phyloP scores from a whole-genome alignment of 2,113 vertebrate species.

The Plectropomus leopardus region DNA sequence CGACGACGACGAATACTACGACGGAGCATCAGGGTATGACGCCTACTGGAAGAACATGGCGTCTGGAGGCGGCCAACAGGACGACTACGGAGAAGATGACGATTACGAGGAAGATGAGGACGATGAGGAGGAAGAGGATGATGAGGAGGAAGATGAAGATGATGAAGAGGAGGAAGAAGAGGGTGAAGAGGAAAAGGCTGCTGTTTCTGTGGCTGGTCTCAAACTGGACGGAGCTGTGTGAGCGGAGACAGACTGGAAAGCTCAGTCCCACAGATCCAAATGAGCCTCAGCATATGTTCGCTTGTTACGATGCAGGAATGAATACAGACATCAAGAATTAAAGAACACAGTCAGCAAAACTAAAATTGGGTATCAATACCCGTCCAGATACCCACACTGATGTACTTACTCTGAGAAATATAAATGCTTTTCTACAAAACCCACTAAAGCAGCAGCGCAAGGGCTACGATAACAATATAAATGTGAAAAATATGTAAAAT shows the following conservation, averaged over 20 bases:
- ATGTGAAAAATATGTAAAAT: too few species aligned
- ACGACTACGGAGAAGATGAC: conserved; percentile 74
- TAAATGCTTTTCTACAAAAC: conserved; percentile 11
- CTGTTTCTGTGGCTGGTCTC: conserved; percentile 86
- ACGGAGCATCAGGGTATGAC: conserved; percentile 92
- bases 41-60: conserved; percentile 92
- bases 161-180: conserved; percentile 85
- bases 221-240: conserved; percentile 89
- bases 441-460: neutral
- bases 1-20: conserved; percentile 85
- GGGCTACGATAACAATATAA: too few species aligned
- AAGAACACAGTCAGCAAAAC: neutral
- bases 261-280: neutral
- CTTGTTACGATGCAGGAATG: neutral
- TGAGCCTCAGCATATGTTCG: neutral
- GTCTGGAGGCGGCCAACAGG: conserved; percentile 61
- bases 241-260: conserved; percentile 46
- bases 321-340: neutral
- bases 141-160: conserved; percentile 88
- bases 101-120: conserved; percentile 86
- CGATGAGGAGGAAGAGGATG: conserved; percentile 88
- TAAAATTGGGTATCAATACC: too few species aligned
- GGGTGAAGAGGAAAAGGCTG: conserved; percentile 71
- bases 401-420: neutral
- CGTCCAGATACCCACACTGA: too few species aligned